Conservation (phyloP, 2,797 vertebrate species). For the Masticophis lateralis region DNA sequence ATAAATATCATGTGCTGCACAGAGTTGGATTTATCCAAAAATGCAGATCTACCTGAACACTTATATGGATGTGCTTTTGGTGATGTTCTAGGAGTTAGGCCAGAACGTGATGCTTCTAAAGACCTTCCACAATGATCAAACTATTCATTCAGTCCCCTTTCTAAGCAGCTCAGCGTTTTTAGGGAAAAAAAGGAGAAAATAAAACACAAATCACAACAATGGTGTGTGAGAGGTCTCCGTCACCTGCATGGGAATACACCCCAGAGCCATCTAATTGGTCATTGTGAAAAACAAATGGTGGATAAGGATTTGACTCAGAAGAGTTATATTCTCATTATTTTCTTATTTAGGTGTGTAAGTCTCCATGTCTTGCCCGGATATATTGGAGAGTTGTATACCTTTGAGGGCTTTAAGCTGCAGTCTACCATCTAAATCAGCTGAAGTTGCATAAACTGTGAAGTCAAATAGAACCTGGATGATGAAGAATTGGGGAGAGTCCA, state of each 20-base stretch:
- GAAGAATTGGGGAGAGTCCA: neutral
- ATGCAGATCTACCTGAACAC: neutral
- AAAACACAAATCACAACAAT: neutral
- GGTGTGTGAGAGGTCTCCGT: neutral
- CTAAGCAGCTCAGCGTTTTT: neutral
- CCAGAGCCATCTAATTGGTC: neutral
- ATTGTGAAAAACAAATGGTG: neutral
- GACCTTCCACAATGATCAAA: neutral
- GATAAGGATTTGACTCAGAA: neutral
- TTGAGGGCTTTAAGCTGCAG: neutral
- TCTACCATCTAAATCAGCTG: neutral
- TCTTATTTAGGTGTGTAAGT: neutral
- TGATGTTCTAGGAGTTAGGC: neutral
- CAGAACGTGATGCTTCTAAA: neutral
- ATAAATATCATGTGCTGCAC: neutral
- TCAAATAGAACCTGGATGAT: neutral
- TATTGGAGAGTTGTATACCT: neutral
- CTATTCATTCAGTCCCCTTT: neutral
- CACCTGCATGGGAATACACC: neutral
- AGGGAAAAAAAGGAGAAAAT: neutral
- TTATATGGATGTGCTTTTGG: neutral
- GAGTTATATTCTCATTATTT: neutral
- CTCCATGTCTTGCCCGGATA: neutral
- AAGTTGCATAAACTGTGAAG: neutral
- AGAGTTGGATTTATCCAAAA: neutral